phyloP scores from a whole-genome alignment of 2,797 vertebrate species.

The Chiropotes sagulatus region DNA sequence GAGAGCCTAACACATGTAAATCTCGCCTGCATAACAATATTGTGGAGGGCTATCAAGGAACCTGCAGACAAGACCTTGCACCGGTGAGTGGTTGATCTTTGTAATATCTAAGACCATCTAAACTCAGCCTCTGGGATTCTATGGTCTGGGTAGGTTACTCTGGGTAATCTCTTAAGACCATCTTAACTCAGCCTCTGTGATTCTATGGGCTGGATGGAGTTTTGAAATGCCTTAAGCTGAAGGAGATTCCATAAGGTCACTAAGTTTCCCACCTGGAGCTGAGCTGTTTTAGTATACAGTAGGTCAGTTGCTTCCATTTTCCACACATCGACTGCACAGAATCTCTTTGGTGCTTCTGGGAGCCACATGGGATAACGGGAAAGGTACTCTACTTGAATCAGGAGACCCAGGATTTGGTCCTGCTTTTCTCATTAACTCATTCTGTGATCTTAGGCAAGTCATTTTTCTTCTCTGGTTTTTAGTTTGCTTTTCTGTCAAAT shows the following conservation, averaged over 20 bases:
- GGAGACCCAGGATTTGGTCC: not conserved
- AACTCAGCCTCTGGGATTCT: not conserved
- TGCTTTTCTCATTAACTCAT: not conserved
- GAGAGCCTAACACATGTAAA: not conserved
- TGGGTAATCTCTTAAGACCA: not conserved
- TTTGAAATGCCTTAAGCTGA: not conserved
- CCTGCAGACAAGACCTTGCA: not conserved
- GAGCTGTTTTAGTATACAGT: not conserved
- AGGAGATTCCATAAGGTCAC: not conserved
- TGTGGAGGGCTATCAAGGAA: not conserved
- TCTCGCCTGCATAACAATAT: not conserved
- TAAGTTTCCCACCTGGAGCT: not conserved
- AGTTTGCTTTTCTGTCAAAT: slow-evolving; percentile 37
- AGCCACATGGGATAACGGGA: not conserved
- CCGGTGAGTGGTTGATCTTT: not conserved
- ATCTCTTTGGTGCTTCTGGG: not conserved
- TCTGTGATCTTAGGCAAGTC: not conserved
- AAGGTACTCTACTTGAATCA: not conserved
- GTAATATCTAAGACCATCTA: not conserved
- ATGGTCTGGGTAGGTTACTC: not conserved
- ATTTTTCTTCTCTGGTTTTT: not conserved
- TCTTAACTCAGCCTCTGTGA: not conserved
- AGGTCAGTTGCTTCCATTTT: not conserved
- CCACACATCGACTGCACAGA: not conserved
- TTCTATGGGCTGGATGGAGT: not conserved